Percentiles rank a stretch among this genome's conserved stretches.
These are phyloP conservation scores for Crocidura indochinensis DNA, from an alignment of 2,797 vertebrate species.

Conservation along the genomic window DNA sequence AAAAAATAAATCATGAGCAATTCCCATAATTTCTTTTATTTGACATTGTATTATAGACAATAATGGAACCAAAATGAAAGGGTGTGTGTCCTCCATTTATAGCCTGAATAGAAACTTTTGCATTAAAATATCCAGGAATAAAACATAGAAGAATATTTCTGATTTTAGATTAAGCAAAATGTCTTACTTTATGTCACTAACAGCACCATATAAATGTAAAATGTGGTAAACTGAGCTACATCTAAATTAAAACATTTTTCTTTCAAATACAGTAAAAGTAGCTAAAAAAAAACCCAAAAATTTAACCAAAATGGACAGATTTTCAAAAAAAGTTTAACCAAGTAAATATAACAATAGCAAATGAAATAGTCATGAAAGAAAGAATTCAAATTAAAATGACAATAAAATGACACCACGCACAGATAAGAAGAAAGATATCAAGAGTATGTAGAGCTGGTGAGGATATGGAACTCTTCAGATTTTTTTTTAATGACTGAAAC, in stretches of 20 bases:
- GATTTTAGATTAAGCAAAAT: slow-evolving; percentile 6
- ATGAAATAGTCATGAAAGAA: not conserved
- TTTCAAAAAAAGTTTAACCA: not conserved
- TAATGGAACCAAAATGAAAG: not conserved
- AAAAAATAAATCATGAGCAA: not conserved
- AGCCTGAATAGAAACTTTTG: not conserved
- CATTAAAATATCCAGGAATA: slow-evolving; percentile 13
- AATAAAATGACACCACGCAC: not conserved
- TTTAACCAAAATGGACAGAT: not conserved
- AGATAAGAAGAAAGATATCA: no score
- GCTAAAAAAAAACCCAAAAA: slow-evolving; percentile 30
- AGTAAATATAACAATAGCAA: not conserved
- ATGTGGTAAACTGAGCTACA: not conserved
- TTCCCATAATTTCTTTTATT: not conserved
- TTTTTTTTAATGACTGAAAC: no score
- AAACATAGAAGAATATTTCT: slow-evolving; percentile 16
- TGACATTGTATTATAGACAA: not conserved
- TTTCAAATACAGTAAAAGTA: slow-evolving; percentile 36
- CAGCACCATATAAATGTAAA: not conserved
- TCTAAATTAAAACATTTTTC: slow-evolving; percentile 18
- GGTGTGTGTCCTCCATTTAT: not conserved
- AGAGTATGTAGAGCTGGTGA: no score
- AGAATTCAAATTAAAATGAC: not conserved
- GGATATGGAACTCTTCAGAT: no score
- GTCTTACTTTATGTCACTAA: slow-evolving; percentile 2